Percentiles rank a stretch among this genome's conserved stretches.
phyloP scores from a whole-genome alignment of 2,888 invertebrate genomes.

The Caenorhabditis zanzibari region DNA sequence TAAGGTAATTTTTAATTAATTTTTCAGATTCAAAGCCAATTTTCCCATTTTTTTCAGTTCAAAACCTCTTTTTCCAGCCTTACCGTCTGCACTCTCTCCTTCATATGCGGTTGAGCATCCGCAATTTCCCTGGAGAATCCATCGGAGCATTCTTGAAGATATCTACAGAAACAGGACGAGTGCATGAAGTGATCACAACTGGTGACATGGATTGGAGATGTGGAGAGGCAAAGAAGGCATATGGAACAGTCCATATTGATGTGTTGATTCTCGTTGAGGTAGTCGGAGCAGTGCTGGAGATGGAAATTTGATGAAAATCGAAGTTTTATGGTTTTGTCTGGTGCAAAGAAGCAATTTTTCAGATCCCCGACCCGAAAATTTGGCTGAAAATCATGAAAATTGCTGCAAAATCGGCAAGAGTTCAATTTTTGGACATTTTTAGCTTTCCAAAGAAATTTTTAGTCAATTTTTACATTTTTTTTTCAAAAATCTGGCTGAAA shows the following conservation, averaged over 20 bases:
- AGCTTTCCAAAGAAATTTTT: too few relatives aligned
- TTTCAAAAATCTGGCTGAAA: too few relatives aligned
- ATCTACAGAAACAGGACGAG: slow-evolving; percentile 39
- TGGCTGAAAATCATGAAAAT: neutral
- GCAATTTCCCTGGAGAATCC: slow-evolving; percentile 13
- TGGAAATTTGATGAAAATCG: neutral
- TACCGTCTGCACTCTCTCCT: slow-evolving; percentile 36
- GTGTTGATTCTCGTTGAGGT: slow-evolving; percentile 43
- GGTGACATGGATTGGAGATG: slow-evolving; percentile 46
- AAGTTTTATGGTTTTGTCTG: neutral
- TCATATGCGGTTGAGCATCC: slow-evolving; percentile 32
- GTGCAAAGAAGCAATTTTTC: neutral
- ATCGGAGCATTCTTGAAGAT: slow-evolving; percentile 8
- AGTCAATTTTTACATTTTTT: too few relatives aligned
- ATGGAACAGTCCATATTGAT: slow-evolving; percentile 55
- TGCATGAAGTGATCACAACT: slow-evolving; percentile 61
- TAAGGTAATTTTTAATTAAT: too few relatives aligned
- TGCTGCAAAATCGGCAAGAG: too few relatives aligned
- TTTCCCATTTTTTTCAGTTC: too few relatives aligned
- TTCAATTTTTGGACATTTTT: too few relatives aligned
- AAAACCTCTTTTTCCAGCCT: neutral
- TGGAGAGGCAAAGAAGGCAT: slow-evolving; percentile 33
- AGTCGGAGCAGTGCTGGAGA: slow-evolving; percentile 51
- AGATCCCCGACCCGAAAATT: too few relatives aligned
- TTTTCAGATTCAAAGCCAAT: too few relatives aligned